These are phyloP conservation scores for Scaptomyza flava DNA, from an alignment of 2,888 invertebrate species.

Conservation along the genomic window DNA sequence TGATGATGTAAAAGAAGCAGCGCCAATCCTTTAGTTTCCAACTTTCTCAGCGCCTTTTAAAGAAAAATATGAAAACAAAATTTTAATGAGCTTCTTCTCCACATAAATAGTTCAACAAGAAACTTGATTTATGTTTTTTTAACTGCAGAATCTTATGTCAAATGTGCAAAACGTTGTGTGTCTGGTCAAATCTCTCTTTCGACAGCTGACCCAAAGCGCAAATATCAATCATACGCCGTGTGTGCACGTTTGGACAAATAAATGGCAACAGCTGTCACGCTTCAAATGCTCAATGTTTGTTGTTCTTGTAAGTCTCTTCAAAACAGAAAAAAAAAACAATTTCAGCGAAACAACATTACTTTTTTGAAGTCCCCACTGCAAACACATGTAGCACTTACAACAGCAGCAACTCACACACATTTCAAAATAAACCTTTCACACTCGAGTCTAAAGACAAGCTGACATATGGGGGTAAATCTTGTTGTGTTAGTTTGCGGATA, in stretches of 20 bases:
- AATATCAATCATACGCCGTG: conserved; percentile 69
- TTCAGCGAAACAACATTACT: conserved; percentile 56
- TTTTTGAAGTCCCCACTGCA: conserved; percentile 56
- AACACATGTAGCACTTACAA: conserved; percentile 68
- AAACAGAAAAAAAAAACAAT: conserved; percentile 50
- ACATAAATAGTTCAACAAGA: conserved; percentile 16
- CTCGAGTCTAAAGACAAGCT: conserved; percentile 71
- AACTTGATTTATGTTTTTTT: conserved; percentile 4
- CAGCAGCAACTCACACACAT: neutral
- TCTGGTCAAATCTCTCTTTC: conserved; percentile 1
- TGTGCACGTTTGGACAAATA: conserved; percentile 18
- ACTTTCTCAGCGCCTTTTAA: no score
- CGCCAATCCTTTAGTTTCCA: conserved; percentile 46
- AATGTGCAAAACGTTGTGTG: no score
- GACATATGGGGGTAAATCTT: conserved; percentile 49
- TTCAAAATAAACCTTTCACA: conserved; percentile 54
- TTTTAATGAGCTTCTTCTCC: no score
- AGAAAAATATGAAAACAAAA: no score
- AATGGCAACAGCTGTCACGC: conserved; percentile 38
- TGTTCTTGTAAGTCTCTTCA: conserved; percentile 51
- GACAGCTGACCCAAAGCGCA: conserved; percentile 23
- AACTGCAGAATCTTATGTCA: no score
- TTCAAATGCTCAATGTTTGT: conserved; percentile 16
- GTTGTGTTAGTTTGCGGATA: conserved; percentile 3
- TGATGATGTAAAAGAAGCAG: conserved; percentile 2